Evolutionary conservation across 2,113 vertebrate genomes (phyloP).

Genomic region (Calidris pygmaea): DNA sequence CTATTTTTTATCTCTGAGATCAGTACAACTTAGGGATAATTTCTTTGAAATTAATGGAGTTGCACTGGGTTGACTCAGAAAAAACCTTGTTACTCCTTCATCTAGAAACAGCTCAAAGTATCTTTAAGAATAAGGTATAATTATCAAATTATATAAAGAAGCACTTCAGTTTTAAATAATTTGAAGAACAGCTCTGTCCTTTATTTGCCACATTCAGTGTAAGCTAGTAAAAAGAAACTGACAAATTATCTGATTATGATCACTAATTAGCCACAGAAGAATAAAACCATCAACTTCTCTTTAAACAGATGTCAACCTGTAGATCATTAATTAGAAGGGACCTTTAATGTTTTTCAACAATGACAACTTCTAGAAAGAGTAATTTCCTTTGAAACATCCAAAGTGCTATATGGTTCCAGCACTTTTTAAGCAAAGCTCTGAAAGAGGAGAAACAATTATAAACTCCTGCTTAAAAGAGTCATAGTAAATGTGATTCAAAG

Average conservation of each 20-base stretch:
- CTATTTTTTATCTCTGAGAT: not conserved
- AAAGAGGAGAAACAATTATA: not conserved
- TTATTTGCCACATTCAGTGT: conserved; percentile 44
- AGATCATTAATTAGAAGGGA: conserved; percentile 58
- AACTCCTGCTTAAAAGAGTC: not conserved
- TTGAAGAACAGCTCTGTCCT: conserved; percentile 3
- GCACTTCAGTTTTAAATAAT: conserved; percentile 5
- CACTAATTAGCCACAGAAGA: conserved; percentile 57
- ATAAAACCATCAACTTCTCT: conserved; percentile 65
- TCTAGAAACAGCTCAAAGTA: not conserved
- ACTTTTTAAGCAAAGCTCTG: not conserved
- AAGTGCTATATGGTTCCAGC: not conserved
- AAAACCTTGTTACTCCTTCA: not conserved
- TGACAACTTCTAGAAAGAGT: conserved; percentile 4
- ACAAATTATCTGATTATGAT: conserved; percentile 58
- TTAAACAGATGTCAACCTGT: conserved; percentile 57
- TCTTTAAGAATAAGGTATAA: conserved; percentile 34
- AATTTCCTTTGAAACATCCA: conserved; percentile 14
- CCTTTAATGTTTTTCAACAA: conserved; percentile 36
- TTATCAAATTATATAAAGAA: conserved; percentile 43
- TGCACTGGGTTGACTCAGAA: not conserved
- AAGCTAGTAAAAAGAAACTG: conserved; percentile 61
- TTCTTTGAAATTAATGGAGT: not conserved
- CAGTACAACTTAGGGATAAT: not conserved
- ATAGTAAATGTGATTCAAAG: not conserved